These are phyloP conservation scores for Drosophila busckii DNA, from an alignment of 1,140 invertebrate species.

Conservation along the genomic window DNA sequence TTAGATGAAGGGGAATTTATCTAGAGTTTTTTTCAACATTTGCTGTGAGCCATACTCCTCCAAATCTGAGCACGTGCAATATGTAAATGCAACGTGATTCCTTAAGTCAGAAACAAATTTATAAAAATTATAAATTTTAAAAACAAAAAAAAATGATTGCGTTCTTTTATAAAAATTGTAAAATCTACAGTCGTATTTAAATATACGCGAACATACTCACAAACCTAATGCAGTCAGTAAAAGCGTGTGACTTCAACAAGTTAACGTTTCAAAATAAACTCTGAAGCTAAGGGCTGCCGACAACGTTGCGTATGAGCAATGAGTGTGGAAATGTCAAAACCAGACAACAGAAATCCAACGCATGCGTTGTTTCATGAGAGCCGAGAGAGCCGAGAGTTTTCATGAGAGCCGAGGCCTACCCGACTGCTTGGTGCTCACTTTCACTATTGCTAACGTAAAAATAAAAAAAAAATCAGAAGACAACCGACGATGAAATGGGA, in stretches of 20 bases:
- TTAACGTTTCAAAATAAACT: constrained; percentile 32
- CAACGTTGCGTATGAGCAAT: constrained; percentile 11
- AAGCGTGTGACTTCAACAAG: neutral
- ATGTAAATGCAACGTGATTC: too few species aligned
- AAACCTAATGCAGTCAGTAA: too few species aligned
- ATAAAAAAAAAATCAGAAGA: neutral
- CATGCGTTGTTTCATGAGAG: constrained; percentile 33
- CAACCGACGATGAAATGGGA: too few species aligned
- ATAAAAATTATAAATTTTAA: too few species aligned
- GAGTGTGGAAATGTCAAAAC: constrained; percentile 31
- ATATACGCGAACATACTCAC: too few species aligned
- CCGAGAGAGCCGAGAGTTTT: neutral
- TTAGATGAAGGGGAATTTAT: constrained; percentile 21
- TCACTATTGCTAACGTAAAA: constrained; percentile 29
- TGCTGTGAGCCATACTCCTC: neutral
- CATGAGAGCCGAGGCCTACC: neutral
- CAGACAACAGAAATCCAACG: constrained; percentile 14
- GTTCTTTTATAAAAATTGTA: too few species aligned
- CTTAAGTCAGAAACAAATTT: too few species aligned
- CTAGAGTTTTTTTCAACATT: constrained; percentile 3
- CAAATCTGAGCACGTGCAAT: too few species aligned
- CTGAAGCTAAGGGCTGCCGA: neutral
- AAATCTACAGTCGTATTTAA: too few species aligned
- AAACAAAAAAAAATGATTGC: too few species aligned
- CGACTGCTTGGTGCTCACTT: constrained; percentile 11